Evolutionary conservation across 2,888 invertebrate species (phyloP).

Genomic region (Anagyrus pseudococci): DNA sequence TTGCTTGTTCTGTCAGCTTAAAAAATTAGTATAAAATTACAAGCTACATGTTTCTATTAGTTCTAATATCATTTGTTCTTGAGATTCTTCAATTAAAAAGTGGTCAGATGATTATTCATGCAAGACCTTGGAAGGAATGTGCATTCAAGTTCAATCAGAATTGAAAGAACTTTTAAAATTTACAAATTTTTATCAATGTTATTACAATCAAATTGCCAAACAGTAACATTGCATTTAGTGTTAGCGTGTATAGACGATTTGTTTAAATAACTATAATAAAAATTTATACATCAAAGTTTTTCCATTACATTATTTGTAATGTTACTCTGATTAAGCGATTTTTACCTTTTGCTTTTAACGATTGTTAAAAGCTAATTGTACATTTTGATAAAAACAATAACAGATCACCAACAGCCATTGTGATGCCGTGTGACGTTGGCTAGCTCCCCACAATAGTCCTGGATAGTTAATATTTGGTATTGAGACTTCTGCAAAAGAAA

Average conservation of each 20-base stretch:
- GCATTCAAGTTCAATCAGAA: slow-evolving; percentile 20
- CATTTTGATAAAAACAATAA: slow-evolving; percentile 39
- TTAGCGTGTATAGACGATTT: too few relatives aligned
- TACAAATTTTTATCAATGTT: too few relatives aligned
- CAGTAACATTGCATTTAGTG: too few relatives aligned
- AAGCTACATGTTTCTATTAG: slow-evolving; percentile 19
- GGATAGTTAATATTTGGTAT: slow-evolving; percentile 77
- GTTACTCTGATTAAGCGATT: slow-evolving; percentile 15
- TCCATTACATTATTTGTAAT: too few relatives aligned
- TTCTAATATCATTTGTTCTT: slow-evolving; percentile 18
- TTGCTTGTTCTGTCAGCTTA: too few relatives aligned
- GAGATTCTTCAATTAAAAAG: slow-evolving; percentile 28
- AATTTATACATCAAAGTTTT: too few relatives aligned
- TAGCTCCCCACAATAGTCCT: slow-evolving; percentile 66
- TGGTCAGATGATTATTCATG: slow-evolving; percentile 17
- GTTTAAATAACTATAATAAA: too few relatives aligned
- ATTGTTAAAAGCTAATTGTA: slow-evolving; percentile 15
- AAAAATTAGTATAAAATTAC: slow-evolving; percentile 20
- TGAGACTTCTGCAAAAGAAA: slow-evolving; percentile 68
- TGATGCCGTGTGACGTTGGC: slow-evolving; percentile 46
- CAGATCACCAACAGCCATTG: slow-evolving; percentile 48
- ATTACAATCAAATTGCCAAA: too few relatives aligned
- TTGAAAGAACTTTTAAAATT: too few relatives aligned
- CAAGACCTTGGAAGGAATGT: slow-evolving; percentile 37
- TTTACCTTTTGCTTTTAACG: slow-evolving; percentile 2